Evolutionary conservation across 2,113 vertebrate species (phyloP).

Genomic region (Galemys pyrenaicus): DNA sequence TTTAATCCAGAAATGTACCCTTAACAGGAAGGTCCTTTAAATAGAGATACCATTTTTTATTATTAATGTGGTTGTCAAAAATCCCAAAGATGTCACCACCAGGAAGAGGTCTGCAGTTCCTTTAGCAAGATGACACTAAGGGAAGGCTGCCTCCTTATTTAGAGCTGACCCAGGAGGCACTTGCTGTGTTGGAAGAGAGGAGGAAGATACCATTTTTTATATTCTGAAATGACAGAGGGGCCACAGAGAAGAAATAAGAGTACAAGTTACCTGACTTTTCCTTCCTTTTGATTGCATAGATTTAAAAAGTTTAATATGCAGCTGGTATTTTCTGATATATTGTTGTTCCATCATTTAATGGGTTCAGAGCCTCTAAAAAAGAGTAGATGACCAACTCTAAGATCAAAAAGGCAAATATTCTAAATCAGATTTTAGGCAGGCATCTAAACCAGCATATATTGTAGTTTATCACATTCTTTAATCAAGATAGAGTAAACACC

Average conservation of each 20-base stretch:
- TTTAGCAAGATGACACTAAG: slow-evolving; percentile 66
- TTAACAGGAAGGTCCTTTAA: slow-evolving; percentile 79
- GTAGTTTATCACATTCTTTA: not conserved
- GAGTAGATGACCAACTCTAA: not conserved
- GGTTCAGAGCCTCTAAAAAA: slow-evolving; percentile 22
- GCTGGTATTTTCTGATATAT: slow-evolving; percentile 22
- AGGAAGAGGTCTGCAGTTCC: slow-evolving; percentile 70
- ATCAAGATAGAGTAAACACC: not conserved
- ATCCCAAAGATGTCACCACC: slow-evolving; percentile 71
- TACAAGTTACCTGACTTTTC: not conserved
- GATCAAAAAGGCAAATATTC: not conserved
- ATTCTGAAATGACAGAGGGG: not conserved
- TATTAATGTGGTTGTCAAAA: slow-evolving; percentile 80
- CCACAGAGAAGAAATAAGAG: not conserved
- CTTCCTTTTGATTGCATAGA: slow-evolving; percentile 7
- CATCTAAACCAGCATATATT: not conserved
- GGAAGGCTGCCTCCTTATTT: slow-evolving; percentile 62
- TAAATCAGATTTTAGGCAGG: not conserved
- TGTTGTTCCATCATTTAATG: slow-evolving; percentile 17
- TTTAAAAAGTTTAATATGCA: slow-evolving; percentile 57
- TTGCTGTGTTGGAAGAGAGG: slow-evolving; percentile 78
- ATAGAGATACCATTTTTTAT: slow-evolving; percentile 80
- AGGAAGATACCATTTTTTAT: slow-evolving; percentile 36
- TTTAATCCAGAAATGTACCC: slow-evolving; percentile 81
- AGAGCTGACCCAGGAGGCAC: slow-evolving; percentile 64